Conservation (phyloP, 1,140 invertebrate genomes). For the Leptestheria dahalacensis region DNA sequence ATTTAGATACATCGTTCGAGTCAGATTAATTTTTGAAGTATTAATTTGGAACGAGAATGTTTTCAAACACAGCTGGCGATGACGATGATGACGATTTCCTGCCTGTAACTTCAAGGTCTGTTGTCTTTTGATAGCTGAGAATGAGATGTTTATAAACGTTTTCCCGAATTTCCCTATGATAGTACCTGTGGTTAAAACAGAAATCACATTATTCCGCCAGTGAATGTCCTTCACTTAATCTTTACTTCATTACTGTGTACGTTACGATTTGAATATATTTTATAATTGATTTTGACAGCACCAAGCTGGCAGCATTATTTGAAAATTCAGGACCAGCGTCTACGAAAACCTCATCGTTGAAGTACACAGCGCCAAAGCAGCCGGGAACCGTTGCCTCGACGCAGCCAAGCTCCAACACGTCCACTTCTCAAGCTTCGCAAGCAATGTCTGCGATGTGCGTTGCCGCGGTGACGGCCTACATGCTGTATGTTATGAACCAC, state of each 20-base stretch:
- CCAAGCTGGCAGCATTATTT: slow-evolving; percentile 1
- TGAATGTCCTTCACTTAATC: neutral
- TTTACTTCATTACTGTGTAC: neutral
- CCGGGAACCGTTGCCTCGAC: neutral
- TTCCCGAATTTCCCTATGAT: no score
- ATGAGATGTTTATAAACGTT: no score
- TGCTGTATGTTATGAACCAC: neutral
- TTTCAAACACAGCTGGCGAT: neutral
- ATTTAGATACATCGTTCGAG: no score
- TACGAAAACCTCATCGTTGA: neutral
- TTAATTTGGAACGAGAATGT: neutral
- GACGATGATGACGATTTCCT: neutral
- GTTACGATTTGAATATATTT: neutral
- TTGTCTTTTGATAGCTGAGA: no score
- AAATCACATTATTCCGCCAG: no score
- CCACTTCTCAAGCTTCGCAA: neutral
- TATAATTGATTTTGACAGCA: neutral
- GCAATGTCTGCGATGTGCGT: neutral
- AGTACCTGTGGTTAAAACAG: no score
- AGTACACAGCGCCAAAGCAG: slow-evolving; percentile 6
- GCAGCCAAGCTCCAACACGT: no score
- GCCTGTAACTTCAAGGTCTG: neutral
- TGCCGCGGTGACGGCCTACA: slow-evolving; percentile 2
- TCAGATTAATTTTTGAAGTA: neutral
- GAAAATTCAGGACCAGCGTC: neutral